phyloP scores from a whole-genome alignment of 1,140 invertebrate species.

The Bombus breviceps region DNA sequence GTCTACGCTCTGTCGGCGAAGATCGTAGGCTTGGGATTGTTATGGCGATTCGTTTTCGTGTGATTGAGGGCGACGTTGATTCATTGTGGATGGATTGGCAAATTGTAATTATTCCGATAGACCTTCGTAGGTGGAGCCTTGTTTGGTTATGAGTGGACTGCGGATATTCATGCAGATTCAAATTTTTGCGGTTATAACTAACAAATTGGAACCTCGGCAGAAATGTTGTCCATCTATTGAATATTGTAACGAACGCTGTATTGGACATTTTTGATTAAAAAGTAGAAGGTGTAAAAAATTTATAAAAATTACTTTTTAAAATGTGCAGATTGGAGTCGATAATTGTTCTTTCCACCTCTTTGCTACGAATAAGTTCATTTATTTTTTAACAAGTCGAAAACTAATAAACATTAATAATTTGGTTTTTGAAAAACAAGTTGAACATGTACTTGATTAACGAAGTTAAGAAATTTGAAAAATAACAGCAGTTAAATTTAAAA shows the following conservation, averaged over 20 bases:
- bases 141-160: too few species aligned
- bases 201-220: not conserved
- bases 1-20: slow-evolving; percentile 1
- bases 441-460: not conserved
- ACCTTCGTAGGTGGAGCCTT: too few species aligned
- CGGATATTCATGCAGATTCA: too few species aligned
- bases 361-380: too few species aligned
- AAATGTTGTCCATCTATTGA: not conserved
- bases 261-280: not conserved
- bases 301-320: too few species aligned
- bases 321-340: too few species aligned
- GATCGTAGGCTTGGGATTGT: not conserved
- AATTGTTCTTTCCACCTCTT: too few species aligned
- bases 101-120: too few species aligned
- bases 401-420: not conserved
- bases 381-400: too few species aligned
- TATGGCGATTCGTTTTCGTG: not conserved
- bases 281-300: too few species aligned
- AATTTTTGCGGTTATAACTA: not conserved
- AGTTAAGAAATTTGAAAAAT: not conserved
- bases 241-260: not conserved
- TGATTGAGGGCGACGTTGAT: not conserved
- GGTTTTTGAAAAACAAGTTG: not conserved
- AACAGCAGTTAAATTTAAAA: not conserved
- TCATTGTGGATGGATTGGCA: not conserved